phyloP scores from a whole-genome alignment of 2,888 invertebrate genomes.

The Thera obeliscata region DNA sequence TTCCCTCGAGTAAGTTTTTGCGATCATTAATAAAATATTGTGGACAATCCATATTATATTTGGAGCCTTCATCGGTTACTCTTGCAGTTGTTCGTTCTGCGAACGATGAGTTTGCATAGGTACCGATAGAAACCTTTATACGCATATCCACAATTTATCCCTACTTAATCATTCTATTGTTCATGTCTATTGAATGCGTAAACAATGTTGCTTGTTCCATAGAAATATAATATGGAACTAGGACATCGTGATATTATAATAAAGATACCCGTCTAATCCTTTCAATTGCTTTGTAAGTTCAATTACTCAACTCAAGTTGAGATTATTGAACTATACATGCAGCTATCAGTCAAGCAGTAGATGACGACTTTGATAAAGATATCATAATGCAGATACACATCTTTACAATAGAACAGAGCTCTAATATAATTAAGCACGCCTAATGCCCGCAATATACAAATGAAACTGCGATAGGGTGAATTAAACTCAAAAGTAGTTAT shows the following conservation, averaged over 20 bases:
- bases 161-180: too few species aligned
- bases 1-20: too few species aligned
- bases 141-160: too few species aligned
- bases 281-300: conserved; percentile 15
- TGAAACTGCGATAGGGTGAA: too few species aligned
- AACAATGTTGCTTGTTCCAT: neutral
- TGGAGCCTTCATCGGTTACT: too few species aligned
- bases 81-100: neutral
- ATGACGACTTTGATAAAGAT: neutral
- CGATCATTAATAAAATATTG: too few species aligned
- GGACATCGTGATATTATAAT: neutral
- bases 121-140: too few species aligned
- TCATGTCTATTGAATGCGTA: neutral
- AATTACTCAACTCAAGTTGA: neutral
- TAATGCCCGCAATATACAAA: neutral
- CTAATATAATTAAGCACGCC: too few species aligned
- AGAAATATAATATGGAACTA: neutral
- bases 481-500: too few species aligned
- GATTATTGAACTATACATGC: conserved; percentile 10
- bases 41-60: too few species aligned
- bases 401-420: neutral
- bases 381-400: neutral
- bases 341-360: conserved; percentile 12
- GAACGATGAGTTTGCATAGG: neutral
- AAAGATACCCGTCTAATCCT: conserved; percentile 10